Conservation (phyloP, 2,113 vertebrate species). For the Odocoileus virginianus region DNA sequence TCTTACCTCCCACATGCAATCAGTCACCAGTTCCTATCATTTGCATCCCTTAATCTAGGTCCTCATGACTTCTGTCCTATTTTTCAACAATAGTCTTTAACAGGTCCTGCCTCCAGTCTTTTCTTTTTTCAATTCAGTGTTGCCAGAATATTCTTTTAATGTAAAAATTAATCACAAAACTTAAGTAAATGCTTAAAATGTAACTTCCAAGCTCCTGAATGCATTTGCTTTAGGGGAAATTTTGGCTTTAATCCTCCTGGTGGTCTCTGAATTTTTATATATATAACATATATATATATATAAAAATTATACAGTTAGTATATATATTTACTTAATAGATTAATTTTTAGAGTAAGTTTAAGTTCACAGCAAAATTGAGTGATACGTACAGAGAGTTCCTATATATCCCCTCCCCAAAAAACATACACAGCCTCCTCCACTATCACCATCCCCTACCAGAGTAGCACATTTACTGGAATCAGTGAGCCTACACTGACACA, state of each 20-base stretch:
- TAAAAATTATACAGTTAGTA: background rate
- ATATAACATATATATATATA: background rate
- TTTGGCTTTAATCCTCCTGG: background rate
- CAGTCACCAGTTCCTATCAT: background rate
- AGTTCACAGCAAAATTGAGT: background rate
- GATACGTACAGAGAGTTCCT: background rate
- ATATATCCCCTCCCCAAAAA: background rate
- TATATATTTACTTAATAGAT: background rate
- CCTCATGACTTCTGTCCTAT: background rate
- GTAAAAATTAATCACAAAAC: background rate
- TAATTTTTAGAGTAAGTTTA: background rate
- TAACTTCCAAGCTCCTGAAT: background rate
- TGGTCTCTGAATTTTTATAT: background rate
- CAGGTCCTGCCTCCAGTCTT: background rate
- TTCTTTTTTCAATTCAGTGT: background rate
- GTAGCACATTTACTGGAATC: background rate
- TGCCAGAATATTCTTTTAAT: background rate
- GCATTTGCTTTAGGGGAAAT: background rate
- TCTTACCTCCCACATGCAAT: background rate
- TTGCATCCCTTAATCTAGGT: background rate
- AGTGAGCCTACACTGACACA: background rate
- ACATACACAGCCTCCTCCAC: background rate
- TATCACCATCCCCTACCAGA: background rate
- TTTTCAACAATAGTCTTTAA: background rate
- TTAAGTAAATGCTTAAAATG: background rate